Evolutionary conservation across 2,888 invertebrate genomes (phyloP).

Genomic region (Ectropis crepuscularia): DNA sequence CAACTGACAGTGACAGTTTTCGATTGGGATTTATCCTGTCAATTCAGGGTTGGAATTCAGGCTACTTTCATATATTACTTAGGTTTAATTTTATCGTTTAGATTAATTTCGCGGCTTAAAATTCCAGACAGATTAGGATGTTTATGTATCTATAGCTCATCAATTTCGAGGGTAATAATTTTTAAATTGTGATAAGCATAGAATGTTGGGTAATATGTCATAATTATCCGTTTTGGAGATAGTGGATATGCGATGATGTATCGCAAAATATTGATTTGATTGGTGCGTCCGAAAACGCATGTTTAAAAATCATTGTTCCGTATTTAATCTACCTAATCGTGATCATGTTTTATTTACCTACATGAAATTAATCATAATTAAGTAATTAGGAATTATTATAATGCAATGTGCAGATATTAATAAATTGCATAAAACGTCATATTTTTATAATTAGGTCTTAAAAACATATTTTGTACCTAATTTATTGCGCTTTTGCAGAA

Average conservation of each 20-base stretch:
- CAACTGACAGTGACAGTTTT: constrained; percentile 19
- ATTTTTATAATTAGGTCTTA: no score
- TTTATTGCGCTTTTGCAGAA: no score
- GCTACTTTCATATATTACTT: constrained; percentile 13
- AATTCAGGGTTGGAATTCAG: constrained; percentile 25
- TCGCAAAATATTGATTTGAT: neutral
- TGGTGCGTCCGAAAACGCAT: neutral
- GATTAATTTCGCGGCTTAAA: constrained; percentile 11
- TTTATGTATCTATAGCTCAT: constrained; percentile 11
- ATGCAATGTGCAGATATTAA: no score
- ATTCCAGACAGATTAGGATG: constrained; percentile 10
- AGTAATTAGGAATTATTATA: neutral
- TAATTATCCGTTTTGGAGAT: constrained; percentile 19
- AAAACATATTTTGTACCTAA: no score
- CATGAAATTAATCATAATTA: neutral
- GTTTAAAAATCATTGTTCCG: neutral
- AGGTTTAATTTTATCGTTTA: constrained; percentile 8
- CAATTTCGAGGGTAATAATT: constrained; percentile 9
- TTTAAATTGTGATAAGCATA: constrained; percentile 12
- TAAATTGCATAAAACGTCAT: no score
- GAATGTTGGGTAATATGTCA: constrained; percentile 9
- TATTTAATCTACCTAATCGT: neutral
- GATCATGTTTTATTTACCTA: neutral
- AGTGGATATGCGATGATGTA: neutral
- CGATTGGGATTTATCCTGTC: constrained; percentile 27